A percentile compares a stretch with the other conserved stretches of the same genome.
phyloP scores from a whole-genome alignment of 2,888 invertebrate genomes.

The Allophyes oxyacanthae region DNA sequence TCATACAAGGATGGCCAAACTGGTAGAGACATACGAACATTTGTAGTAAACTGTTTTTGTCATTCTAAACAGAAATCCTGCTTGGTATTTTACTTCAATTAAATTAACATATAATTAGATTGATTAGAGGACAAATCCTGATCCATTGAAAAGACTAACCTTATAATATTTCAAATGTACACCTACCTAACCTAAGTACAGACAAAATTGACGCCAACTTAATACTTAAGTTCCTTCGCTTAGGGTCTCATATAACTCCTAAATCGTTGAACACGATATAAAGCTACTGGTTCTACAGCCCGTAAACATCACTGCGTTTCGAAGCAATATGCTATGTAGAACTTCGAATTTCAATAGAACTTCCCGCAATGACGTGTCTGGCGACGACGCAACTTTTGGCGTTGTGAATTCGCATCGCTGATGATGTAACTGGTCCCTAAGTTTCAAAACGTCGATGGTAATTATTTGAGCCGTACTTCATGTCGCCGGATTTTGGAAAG shows the following conservation, averaged over 20 bases:
- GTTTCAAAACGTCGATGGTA: neutral
- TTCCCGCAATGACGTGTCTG: conserved; percentile 2
- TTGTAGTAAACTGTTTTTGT: too few relatives aligned
- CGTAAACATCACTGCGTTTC: neutral
- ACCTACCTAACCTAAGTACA: too few relatives aligned
- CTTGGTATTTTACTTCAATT: too few relatives aligned
- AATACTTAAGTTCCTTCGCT: too few relatives aligned
- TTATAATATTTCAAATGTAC: too few relatives aligned
- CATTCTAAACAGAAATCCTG: too few relatives aligned
- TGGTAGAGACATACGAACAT: too few relatives aligned
- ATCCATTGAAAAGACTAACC: too few relatives aligned
- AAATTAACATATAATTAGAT: too few relatives aligned
- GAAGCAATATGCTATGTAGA: neutral
- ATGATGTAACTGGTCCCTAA: neutral
- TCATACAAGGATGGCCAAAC: too few relatives aligned
- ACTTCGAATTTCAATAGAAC: neutral
- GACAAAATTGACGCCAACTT: too few relatives aligned
- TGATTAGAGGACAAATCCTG: too few relatives aligned
- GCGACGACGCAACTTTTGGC: neutral
- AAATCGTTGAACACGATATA: neutral
- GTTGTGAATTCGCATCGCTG: neutral
- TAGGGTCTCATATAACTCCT: neutral
- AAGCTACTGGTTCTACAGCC: neutral
- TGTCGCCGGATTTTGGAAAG: neutral
- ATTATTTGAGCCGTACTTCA: neutral